A percentile compares a stretch with the other conserved stretches of the same genome.
Conservation (phyloP, 2,113 vertebrate genomes). For the Mastomys natalensis region DNA sequence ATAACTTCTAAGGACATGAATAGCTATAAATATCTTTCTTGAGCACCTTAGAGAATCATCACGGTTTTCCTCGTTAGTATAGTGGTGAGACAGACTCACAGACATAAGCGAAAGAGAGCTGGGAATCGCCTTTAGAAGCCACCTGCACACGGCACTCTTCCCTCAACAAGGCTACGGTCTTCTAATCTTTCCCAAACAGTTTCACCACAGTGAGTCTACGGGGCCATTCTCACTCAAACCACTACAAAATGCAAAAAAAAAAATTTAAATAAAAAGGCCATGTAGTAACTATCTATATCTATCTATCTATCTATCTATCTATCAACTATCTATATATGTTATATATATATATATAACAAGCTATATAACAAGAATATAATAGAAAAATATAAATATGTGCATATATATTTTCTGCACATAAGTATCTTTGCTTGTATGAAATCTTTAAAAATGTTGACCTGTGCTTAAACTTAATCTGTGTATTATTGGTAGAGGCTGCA, state of each 20-base stretch:
- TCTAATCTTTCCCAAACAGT: background rate
- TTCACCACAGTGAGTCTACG: background rate
- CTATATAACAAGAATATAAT: background rate
- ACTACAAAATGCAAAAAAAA: background rate
- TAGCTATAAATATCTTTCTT: background rate
- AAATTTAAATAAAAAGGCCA: background rate
- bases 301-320: too few relatives aligned
- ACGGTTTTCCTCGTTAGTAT: constrained; percentile 36
- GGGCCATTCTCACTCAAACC: background rate
- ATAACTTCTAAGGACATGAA: fast-evolving
- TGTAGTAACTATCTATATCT: background rate
- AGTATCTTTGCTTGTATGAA: background rate
- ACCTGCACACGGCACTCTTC: background rate
- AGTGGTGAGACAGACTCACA: constrained; percentile 57
- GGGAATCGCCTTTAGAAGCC: background rate
- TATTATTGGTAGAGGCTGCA: too few relatives aligned
- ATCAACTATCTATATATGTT: background rate
- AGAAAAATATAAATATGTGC: background rate
- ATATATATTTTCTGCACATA: background rate
- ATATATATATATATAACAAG: background rate
- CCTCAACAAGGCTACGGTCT: background rate
- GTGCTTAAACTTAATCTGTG: background rate
- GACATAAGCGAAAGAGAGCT: background rate
- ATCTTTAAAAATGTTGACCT: background rate
- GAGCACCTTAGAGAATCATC: fast-evolving